These are phyloP conservation scores for Eudasyphora cyanicolor DNA, from an alignment of 2,888 invertebrate species.

Conservation along the genomic window DNA sequence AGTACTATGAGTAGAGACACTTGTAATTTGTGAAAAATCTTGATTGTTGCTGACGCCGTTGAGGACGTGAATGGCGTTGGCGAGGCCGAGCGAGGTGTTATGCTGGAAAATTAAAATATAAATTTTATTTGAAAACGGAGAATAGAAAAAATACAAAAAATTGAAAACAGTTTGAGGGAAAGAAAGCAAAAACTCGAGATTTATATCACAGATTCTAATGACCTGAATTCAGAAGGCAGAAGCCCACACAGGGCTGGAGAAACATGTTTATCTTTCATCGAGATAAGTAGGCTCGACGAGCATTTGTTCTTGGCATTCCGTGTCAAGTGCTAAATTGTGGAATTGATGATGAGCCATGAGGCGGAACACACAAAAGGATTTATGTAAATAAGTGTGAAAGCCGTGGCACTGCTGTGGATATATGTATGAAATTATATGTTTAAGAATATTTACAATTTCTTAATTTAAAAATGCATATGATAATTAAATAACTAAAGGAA, in stretches of 20 bases:
- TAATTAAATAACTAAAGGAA: too few species aligned
- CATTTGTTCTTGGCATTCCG: not conserved
- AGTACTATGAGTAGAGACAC: not conserved
- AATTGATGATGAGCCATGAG: not conserved
- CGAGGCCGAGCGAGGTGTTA: not conserved
- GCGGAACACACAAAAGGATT: not conserved
- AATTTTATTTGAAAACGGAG: not conserved
- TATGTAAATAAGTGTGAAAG: too few species aligned
- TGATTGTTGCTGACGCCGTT: not conserved
- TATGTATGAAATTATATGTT: too few species aligned
- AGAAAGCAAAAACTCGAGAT: not conserved
- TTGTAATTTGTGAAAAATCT: constrained; percentile 15
- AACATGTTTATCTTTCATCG: constrained; percentile 5
- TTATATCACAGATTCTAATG: not conserved
- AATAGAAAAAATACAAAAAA: not conserved
- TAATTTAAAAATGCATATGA: too few species aligned
- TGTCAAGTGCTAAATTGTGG: constrained; percentile 16
- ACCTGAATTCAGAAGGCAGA: constrained; percentile 2
- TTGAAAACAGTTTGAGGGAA: not conserved
- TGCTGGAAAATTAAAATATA: not conserved
- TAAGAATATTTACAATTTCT: too few species aligned
- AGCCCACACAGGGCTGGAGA: constrained; percentile 9
- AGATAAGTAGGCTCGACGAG: not conserved
- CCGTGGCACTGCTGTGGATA: too few species aligned
- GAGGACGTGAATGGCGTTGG: not conserved